Evolutionary conservation across 2,113 vertebrate genomes (phyloP).

Genomic region (Caracal caracal): DNA sequence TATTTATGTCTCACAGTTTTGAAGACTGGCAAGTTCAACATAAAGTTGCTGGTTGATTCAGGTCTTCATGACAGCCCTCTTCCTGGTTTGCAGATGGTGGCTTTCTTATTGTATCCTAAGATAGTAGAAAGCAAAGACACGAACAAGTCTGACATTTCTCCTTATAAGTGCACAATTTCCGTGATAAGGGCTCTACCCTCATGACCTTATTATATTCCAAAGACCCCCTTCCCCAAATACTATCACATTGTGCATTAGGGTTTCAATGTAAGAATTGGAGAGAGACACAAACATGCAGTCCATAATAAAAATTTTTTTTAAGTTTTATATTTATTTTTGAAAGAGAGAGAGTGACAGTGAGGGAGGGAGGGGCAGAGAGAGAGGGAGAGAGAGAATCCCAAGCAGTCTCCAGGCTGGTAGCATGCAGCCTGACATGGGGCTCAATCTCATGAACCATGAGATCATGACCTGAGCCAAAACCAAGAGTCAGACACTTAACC

Average conservation of each 20-base stretch:
- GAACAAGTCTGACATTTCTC: not conserved
- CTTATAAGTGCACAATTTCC: not conserved
- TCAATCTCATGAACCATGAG: too few species aligned
- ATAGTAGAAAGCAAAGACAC: not conserved
- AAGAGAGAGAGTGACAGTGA: too few species aligned
- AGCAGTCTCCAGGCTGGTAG: too few species aligned
- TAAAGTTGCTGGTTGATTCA: not conserved
- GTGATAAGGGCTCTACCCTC: not conserved
- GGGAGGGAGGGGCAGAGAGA: too few species aligned
- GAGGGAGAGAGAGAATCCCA: too few species aligned
- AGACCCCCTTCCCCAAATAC: not conserved
- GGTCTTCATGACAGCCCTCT: not conserved
- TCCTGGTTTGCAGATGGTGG: not conserved
- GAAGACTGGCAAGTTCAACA: not conserved
- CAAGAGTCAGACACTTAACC: too few species aligned
- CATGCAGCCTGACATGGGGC: too few species aligned
- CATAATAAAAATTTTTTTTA: not conserved
- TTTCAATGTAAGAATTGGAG: not conserved
- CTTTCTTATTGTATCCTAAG: not conserved
- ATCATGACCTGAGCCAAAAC: too few species aligned
- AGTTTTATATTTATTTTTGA: too few species aligned
- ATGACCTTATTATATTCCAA: not conserved
- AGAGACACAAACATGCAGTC: not conserved
- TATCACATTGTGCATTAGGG: not conserved
- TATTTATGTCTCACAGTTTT: not conserved